A percentile compares a stretch with the other conserved stretches of the same genome.
These are phyloP conservation scores for Melanophora roralis DNA, from an alignment of 2,888 invertebrate genomes.

Conservation along the genomic window DNA sequence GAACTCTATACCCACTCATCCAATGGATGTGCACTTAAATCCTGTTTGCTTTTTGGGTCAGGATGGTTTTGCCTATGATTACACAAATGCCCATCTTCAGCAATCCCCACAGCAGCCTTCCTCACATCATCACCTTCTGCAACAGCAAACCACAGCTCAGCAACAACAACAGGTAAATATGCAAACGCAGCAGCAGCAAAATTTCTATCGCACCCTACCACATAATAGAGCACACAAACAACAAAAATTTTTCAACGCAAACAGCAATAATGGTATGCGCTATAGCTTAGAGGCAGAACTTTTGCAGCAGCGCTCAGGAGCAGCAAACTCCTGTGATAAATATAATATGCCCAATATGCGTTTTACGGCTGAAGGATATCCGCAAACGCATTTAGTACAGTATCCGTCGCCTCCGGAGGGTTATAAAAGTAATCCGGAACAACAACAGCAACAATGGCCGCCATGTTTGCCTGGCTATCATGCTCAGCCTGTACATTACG, in stretches of 20 bases:
- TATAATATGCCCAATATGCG: conserved; percentile 80
- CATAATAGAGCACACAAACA: conserved; percentile 80
- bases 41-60: conserved; percentile 87
- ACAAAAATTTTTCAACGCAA: conserved; percentile 71
- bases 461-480: conserved; percentile 79
- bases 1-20: conserved; percentile 76
- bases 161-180: conserved; percentile 66
- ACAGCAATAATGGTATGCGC: conserved; percentile 79
- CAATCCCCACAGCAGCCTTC: conserved; percentile 65
- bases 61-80: conserved; percentile 84
- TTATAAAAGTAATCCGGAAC: conserved; percentile 79
- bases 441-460: conserved; percentile 78
- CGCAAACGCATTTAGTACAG: conserved; percentile 75
- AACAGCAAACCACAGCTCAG: conserved; percentile 63
- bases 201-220: conserved; percentile 87
- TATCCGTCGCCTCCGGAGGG: conserved; percentile 84
- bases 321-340: conserved; percentile 78
- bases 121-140: conserved; percentile 63
- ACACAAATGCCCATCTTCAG: conserved; percentile 75
- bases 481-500: conserved; percentile 74
- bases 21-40: conserved; percentile 86
- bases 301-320: conserved; percentile 78
- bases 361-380: conserved; percentile 89
- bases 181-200: conserved; percentile 71
- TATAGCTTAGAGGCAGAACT: conserved; percentile 83